Evolutionary conservation across 2,113 vertebrate species (phyloP).

Genomic region (Pangasianodon gigas): DNA sequence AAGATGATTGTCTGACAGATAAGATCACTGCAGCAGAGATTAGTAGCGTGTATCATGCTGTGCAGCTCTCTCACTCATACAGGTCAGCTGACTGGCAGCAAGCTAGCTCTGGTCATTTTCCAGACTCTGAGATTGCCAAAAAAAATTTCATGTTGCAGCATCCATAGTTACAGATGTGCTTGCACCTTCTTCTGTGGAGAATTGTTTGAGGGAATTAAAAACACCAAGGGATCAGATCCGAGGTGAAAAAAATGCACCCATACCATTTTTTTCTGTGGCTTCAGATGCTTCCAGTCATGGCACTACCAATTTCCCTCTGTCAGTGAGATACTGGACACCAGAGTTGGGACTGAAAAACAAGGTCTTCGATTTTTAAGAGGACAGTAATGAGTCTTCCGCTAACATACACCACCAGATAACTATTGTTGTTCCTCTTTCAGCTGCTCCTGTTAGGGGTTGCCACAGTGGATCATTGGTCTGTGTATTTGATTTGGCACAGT

Average conservation of each 20-base stretch:
- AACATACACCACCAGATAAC: neutral
- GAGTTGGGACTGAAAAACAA: neutral
- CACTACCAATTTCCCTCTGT: neutral
- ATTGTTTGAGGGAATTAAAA: constrained; percentile 23
- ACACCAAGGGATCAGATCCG: neutral
- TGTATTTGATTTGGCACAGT: too few species aligned
- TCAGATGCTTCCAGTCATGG: constrained; percentile 7
- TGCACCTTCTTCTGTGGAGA: neutral
- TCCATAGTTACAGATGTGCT: constrained; percentile 31
- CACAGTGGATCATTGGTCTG: too few species aligned
- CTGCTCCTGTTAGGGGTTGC: too few species aligned
- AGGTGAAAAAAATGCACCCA: neutral
- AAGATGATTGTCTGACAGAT: constrained; percentile 12
- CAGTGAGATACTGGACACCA: constrained; percentile 5
- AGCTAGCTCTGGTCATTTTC: neutral
- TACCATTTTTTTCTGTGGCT: neutral
- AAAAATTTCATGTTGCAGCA: constrained; percentile 29
- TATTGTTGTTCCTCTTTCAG: too few species aligned
- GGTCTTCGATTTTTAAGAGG: neutral
- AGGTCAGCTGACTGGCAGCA: too few species aligned
- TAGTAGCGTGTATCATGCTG: neutral
- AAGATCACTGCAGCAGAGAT: neutral
- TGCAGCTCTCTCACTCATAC: too few species aligned
- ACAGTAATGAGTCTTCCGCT: neutral
- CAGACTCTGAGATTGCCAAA: constrained; percentile 8